Percentiles rank a stretch among this genome's conserved stretches.
These are phyloP conservation scores for Drosophila carrolli DNA, from an alignment of 1,140 invertebrate species.

Conservation along the genomic window DNA sequence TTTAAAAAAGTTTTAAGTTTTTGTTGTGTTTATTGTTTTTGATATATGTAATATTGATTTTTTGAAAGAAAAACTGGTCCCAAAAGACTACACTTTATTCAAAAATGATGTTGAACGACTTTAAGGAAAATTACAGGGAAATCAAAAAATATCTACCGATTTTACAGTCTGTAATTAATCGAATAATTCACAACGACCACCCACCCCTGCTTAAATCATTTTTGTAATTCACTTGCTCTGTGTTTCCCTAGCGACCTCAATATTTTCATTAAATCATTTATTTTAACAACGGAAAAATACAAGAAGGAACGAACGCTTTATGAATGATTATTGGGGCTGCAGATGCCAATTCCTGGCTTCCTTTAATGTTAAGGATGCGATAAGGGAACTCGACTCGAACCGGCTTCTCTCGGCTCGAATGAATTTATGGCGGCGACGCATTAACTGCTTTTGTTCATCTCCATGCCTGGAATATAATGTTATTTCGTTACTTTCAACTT, in stretches of 20 bases:
- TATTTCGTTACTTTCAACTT: constrained; percentile 75
- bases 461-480: constrained; percentile 50
- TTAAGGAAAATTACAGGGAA: neutral
- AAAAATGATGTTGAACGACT: neutral
- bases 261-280: constrained; percentile 64
- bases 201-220: constrained; percentile 10
- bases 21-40: too few species aligned
- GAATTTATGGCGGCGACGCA: constrained; percentile 65
- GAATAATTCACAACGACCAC: constrained; percentile 45
- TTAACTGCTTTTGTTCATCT: constrained; percentile 62
- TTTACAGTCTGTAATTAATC: constrained; percentile 40
- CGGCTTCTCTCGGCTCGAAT: constrained; percentile 33
- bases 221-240: constrained; percentile 39
- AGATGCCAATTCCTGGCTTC: constrained; percentile 19
- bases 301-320: constrained; percentile 42
- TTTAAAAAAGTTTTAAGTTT: neutral
- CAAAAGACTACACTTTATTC: neutral
- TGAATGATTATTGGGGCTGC: constrained; percentile 30
- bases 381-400: constrained; percentile 41
- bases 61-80: neutral
- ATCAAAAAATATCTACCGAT: neutral
- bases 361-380: constrained; percentile 36
- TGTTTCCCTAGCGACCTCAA: constrained; percentile 50
- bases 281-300: constrained; percentile 16
- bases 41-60: too few species aligned